phyloP scores from a whole-genome alignment of 2,888 invertebrate genomes.

The Oscheius sp. region DNA sequence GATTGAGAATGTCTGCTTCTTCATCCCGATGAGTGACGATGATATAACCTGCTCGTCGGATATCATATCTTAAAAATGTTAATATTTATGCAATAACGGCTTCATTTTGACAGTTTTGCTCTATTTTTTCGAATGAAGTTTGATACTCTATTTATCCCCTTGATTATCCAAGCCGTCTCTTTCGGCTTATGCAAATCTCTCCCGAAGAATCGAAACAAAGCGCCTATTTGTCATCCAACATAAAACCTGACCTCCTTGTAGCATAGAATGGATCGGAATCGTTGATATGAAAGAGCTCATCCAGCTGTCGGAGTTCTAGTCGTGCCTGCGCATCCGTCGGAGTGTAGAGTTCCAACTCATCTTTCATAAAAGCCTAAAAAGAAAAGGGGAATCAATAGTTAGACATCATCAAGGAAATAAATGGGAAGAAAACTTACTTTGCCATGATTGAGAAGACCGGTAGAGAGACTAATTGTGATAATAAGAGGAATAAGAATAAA shows the following conservation, averaged over 20 bases:
- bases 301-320: slow-evolving; percentile 59
- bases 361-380: slow-evolving; percentile 65
- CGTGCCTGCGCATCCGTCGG: slow-evolving; percentile 68
- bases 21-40: slow-evolving; percentile 68
- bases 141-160: too few relatives aligned
- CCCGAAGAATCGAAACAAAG: background rate
- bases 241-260: slow-evolving; percentile 57
- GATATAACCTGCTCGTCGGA: slow-evolving; percentile 66
- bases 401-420: background rate
- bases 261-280: slow-evolving; percentile 70
- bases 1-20: slow-evolving; percentile 65
- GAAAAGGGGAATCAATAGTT: background rate
- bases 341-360: slow-evolving; percentile 68
- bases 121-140: too few relatives aligned
- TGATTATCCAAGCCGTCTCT: background rate
- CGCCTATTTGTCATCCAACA: background rate
- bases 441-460: slow-evolving; percentile 59
- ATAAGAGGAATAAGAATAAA: slow-evolving; percentile 66
- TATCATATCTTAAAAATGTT: slow-evolving; percentile 62
- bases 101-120: too few relatives aligned
- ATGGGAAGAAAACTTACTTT: slow-evolving; percentile 20
- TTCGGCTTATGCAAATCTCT: slow-evolving; percentile 14
- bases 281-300: slow-evolving; percentile 67
- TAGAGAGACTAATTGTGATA: slow-evolving; percentile 53
- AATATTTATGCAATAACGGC: too few relatives aligned